phyloP scores from a whole-genome alignment of 2,797 vertebrate genomes.

The Bovichtus variegatus region DNA sequence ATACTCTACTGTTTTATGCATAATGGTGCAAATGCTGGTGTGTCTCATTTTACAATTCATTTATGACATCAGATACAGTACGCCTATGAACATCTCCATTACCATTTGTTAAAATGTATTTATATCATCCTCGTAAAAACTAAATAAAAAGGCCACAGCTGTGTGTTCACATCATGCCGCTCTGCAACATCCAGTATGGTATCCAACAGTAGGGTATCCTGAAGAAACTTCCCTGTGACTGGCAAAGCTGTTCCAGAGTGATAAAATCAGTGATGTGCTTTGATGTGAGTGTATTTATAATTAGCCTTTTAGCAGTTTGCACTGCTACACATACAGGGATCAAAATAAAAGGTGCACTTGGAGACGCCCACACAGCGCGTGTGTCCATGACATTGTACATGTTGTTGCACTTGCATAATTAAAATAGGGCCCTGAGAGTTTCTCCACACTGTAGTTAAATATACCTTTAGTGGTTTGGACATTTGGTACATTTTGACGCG shows the following conservation, averaged over 20 bases:
- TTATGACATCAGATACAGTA: too few relatives aligned
- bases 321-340: neutral
- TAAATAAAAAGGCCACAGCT: neutral
- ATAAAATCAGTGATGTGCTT: neutral
- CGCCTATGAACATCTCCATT: too few relatives aligned
- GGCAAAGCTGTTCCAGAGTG: neutral
- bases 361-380: neutral
- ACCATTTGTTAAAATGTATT: too few relatives aligned
- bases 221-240: neutral
- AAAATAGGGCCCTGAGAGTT: too few relatives aligned
- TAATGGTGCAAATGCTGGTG: too few relatives aligned
- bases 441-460: too few relatives aligned
- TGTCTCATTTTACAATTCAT: too few relatives aligned
- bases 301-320: neutral
- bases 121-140: neutral
- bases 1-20: too few relatives aligned
- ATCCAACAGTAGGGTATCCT: neutral
- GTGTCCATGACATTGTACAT: neutral
- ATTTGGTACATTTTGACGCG: too few relatives aligned
- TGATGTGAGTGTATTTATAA: neutral
- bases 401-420: too few relatives aligned
- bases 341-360: neutral
- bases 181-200: neutral
- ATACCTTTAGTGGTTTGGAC: accelerated
- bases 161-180: neutral